Conservation (phyloP, 2,797 vertebrate genomes). For the Thamnophis elegans region DNA sequence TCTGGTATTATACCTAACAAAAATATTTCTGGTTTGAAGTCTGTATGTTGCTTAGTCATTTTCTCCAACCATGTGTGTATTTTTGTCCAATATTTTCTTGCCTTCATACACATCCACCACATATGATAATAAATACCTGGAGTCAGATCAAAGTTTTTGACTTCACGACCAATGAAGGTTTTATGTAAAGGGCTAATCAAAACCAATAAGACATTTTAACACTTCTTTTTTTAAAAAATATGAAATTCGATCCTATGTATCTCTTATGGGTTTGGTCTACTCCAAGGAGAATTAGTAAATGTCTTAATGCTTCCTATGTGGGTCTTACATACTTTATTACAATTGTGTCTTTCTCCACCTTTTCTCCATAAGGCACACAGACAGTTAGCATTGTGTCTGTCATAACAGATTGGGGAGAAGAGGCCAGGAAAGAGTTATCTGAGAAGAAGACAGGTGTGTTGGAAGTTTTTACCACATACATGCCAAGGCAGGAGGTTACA, state of each 20-base stretch:
- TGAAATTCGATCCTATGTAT: not conserved
- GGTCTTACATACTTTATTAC: not conserved
- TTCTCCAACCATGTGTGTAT: too few relatives aligned
- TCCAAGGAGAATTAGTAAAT: not conserved
- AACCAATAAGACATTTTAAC: not conserved
- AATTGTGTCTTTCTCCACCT: not conserved
- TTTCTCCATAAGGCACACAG: not conserved
- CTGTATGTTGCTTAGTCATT: too few relatives aligned
- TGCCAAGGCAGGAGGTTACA: not conserved
- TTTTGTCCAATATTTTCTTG: too few relatives aligned
- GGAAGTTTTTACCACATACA: not conserved
- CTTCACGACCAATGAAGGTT: not conserved
- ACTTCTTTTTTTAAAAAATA: not conserved
- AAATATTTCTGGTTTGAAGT: too few relatives aligned
- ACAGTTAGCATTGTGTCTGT: not conserved
- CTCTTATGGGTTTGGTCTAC: not conserved
- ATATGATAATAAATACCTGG: too few relatives aligned
- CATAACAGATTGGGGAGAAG: not conserved
- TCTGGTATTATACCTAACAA: too few relatives aligned
- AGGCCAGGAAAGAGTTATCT: not conserved
- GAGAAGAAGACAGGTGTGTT: not conserved
- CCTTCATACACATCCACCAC: too few relatives aligned
- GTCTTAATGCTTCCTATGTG: not conserved
- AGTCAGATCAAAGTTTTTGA: not conserved
- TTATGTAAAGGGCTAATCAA: not conserved